These are phyloP conservation scores for Eupithecia inturbata DNA, from an alignment of 2,888 invertebrate species.

Conservation along the genomic window DNA sequence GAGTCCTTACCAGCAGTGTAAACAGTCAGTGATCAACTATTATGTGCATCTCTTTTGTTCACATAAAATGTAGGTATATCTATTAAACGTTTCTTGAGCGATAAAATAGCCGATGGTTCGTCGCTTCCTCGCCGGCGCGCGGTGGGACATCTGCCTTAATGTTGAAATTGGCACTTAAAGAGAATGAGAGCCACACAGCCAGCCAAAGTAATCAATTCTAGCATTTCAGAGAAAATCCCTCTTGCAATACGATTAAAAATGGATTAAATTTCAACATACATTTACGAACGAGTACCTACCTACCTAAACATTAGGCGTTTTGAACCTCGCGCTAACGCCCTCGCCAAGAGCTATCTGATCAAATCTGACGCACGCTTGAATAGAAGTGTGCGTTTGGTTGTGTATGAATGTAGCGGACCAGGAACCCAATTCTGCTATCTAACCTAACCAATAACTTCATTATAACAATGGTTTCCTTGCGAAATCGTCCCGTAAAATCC, in stretches of 20 bases:
- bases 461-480: not conserved
- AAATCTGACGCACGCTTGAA: not conserved
- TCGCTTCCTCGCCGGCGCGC: no score
- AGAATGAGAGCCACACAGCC: not conserved
- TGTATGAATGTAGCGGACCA: not conserved
- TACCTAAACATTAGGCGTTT: not conserved
- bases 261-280: not conserved
- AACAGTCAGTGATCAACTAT: no score
- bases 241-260: not conserved
- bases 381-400: not conserved
- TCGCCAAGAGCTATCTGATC: not conserved
- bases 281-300: not conserved
- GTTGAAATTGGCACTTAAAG: not conserved
- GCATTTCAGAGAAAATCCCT: not conserved
- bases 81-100: no score
- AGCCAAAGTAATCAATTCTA: conserved; percentile 1
- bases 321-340: not conserved
- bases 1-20: no score
- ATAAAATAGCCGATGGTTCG: no score
- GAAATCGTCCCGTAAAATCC: not conserved
- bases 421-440: not conserved
- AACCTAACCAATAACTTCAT: not conserved
- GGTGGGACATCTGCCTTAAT: no score
- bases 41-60: no score
- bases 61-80: no score